phyloP scores from a whole-genome alignment of 2,888 invertebrate species.

The Sesia apiformis region DNA sequence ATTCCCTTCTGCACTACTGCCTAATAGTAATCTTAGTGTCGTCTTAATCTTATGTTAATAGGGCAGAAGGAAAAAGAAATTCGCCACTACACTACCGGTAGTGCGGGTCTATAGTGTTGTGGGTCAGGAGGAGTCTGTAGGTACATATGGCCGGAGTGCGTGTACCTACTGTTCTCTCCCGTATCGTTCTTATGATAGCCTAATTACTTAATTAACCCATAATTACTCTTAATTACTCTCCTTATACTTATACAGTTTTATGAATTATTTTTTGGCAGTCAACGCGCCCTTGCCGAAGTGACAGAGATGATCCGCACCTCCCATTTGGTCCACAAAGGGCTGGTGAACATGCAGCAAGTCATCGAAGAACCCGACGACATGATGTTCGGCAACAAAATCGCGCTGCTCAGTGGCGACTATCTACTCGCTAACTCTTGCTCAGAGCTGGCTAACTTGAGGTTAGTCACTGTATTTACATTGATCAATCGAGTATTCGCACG shows the following conservation, averaged over 20 bases:
- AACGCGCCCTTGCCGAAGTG: constrained; percentile 93
- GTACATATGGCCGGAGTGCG: too few relatives aligned
- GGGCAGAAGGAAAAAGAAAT: too few relatives aligned
- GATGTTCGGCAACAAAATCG: constrained; percentile 96
- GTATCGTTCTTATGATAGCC: too few relatives aligned
- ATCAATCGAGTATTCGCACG: too few relatives aligned
- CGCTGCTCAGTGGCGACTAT: constrained; percentile 93
- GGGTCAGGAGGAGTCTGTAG: too few relatives aligned
- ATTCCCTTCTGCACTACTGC: too few relatives aligned
- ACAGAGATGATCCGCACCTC: constrained; percentile 97
- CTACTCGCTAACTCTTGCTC: constrained; percentile 90
- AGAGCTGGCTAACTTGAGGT: constrained; percentile 86
- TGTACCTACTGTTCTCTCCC: too few relatives aligned
- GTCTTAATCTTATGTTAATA: too few relatives aligned
- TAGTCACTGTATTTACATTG: constrained; percentile 8
- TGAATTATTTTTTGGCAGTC: constrained; percentile 56
- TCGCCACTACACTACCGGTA: too few relatives aligned
- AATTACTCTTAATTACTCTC: not conserved
- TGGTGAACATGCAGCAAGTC: constrained; percentile 85
- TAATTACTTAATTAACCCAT: too few relatives aligned
- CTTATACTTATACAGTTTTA: not conserved
- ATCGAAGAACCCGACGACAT: constrained; percentile 80
- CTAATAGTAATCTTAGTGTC: too few relatives aligned
- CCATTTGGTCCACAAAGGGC: constrained; percentile 90
- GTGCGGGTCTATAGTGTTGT: too few relatives aligned